Conservation (phyloP, 2,113 vertebrate species). For the Circaetus gallicus region DNA sequence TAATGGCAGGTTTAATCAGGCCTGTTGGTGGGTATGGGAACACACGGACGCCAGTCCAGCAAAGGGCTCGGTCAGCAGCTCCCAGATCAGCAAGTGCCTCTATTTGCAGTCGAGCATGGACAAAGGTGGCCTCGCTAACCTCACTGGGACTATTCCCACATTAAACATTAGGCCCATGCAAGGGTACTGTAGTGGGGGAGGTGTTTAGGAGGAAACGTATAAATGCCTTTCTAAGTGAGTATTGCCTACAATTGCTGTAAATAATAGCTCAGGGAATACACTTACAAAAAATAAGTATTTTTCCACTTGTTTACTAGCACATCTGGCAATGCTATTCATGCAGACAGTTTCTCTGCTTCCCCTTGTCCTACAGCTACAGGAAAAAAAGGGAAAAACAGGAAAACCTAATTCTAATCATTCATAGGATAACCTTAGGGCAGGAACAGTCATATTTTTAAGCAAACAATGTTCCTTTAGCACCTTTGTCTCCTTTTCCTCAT, state of each 20-base stretch:
- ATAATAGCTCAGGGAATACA: not conserved
- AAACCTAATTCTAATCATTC: not conserved
- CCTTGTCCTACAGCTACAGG: conserved; percentile 16
- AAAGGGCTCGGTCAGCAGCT: not conserved
- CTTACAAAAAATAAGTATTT: conserved; percentile 1
- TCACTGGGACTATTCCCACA: not conserved
- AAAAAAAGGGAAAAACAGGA: not conserved
- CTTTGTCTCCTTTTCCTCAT: not conserved
- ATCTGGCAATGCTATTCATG: not conserved
- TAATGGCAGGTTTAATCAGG: not conserved
- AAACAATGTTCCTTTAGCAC: not conserved
- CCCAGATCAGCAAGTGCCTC: not conserved
- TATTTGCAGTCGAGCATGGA: not conserved
- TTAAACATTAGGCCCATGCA: not conserved
- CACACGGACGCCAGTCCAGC: not conserved
- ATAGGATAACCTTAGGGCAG: conserved; percentile 11
- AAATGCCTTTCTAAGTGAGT: not conserved
- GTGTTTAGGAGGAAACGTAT: not conserved
- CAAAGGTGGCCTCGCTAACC: not conserved
- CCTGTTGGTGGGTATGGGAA: accelerated
- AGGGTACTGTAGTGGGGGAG: not conserved
- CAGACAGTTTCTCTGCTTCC: not conserved
- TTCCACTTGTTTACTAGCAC: conserved; percentile 39
- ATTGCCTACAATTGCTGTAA: not conserved
- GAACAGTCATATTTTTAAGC: not conserved